Base-by-base conservation (phyloP, 2,113 vertebrate genomes). In the Acinonyx jubatus region DNA sequence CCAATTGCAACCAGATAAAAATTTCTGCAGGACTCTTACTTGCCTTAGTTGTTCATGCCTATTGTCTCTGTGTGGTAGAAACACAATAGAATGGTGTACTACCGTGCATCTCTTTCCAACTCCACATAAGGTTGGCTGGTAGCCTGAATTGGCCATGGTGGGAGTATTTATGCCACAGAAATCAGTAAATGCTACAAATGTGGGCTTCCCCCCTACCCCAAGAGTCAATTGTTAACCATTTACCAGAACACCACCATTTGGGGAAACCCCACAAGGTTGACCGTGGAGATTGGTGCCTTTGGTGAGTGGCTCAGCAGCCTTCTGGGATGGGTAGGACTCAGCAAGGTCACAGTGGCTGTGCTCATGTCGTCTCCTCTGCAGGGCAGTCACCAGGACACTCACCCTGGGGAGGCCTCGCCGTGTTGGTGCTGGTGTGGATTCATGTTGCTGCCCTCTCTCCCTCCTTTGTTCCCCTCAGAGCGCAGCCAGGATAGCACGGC, bases 401-500 rank as follows among this genome's bases (percentile, higher is more conserved):
- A 10, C 68, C 88, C 7, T 52, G 55, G 86, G 66, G 29, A 83
- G 86, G 76, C 38, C 80, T 33, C 63, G 61, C 66, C 31, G 0
- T 33, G 19, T 33, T 52, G 33, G 55, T 61, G 15, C 48, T 55
- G n/a, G 16, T 92, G 8, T 14, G 14, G 55, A 48, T 76, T 98
- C 93, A 98, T 73, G 12, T 31, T 80, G 23, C 69, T 2, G 0
- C 95, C 90, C 57, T 89, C 74, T 82, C 52, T 71, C 89, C 79
- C 52, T 48, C 50, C 66, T 94, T 74, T 45, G 45, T 65, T 97
- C 31, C 97, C 97, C 95, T 79, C 98, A 99, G 99, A 99, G 92
- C 99, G 99, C 97, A 99, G 99, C 98, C 99, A 99, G 99, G 99
- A 99, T 98, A 99, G 99, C 93, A 99, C 99, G 36, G 99, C 99